Conservation (phyloP, 2,888 invertebrate species). For the Callyntrura sp. region DNA sequence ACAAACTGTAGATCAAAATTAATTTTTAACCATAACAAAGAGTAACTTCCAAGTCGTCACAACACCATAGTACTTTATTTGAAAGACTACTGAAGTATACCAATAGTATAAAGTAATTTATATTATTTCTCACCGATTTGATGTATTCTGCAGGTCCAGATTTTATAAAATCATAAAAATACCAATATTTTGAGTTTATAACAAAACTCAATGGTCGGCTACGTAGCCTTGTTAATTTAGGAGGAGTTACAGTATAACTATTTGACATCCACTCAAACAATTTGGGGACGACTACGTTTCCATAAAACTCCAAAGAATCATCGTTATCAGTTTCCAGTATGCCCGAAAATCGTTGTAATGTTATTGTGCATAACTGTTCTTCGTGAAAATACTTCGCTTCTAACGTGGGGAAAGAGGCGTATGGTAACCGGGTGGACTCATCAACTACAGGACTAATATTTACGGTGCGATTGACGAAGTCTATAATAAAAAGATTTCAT, state of each 20-base stretch:
- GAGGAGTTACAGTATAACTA: constrained; percentile 3
- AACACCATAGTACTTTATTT: no score
- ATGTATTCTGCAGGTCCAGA: constrained; percentile 61
- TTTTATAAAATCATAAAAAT: constrained; percentile 63
- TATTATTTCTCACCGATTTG: constrained; percentile 47
- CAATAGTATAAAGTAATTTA: no score
- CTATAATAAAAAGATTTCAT: constrained; percentile 17
- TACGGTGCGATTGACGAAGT: constrained; percentile 18
- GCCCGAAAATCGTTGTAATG: not conserved
- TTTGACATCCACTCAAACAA: constrained; percentile 68
- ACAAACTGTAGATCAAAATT: no score
- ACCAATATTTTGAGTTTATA: constrained; percentile 54
- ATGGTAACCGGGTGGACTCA: not conserved
- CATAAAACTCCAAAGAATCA: constrained; percentile 35
- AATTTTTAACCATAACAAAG: no score
- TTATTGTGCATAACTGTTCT: constrained; percentile 2
- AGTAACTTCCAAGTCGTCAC: no score
- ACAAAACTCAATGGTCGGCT: constrained; percentile 41
- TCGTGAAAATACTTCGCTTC: not conserved
- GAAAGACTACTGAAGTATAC: no score
- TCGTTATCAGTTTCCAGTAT: not conserved
- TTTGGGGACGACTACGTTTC: constrained; percentile 48
- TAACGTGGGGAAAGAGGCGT: constrained; percentile 21
- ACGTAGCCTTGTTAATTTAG: constrained; percentile 51
- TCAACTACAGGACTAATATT: not conserved